Base-by-base conservation (phyloP, 2,113 vertebrate species). In the Ophthalmolycus amberensis region DNA sequence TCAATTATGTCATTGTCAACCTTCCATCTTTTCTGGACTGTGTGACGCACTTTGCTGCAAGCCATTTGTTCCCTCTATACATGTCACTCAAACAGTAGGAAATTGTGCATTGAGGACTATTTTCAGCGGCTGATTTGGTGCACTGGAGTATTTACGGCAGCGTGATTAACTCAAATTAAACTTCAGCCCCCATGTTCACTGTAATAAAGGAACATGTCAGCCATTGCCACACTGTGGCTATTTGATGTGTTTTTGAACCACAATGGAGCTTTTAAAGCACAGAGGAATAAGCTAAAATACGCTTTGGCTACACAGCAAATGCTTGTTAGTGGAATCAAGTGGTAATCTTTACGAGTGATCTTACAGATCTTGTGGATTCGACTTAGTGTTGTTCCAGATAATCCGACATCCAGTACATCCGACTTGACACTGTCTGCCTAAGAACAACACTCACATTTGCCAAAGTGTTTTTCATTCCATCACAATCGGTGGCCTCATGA, bases 241-340 rank as follows among this genome's bases (percentile, higher is more conserved):
- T 67, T 60, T 60, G 32, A 80, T 59, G 62, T 58, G 48, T 27
- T 74, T 68, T 40, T 72, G 62, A 50, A 58, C 37, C 56, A 66
- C 38, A 72, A 72, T 18, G 6, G 27, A 66, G 77, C 48, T 58
- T 32, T 2, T 16, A 16, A 42, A 34, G 25, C 25, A 56, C 48
- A 14, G 46, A 56, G 48, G 48, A 56, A 44, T 25, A 44, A 9
- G 25, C 27, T 34, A 65, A 64, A 37, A 22, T 22, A 18, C 27
- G 25, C 59, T 72, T 44, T 14, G 25, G 59, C 59, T 56, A 14
- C 68, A 34, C 34, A 64, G 34, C 50, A 59, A 71, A n/a, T 42
- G 18, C 34, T 40, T 71, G 44, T 54, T 54, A 56, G n/a, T 29
- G 1, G n/a, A 38, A 37, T 16, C 32, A 40, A 14, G 52, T 42